Base-by-base conservation (phyloP, 2,888 invertebrate genomes). In the Cryptocephalus moraei region DNA sequence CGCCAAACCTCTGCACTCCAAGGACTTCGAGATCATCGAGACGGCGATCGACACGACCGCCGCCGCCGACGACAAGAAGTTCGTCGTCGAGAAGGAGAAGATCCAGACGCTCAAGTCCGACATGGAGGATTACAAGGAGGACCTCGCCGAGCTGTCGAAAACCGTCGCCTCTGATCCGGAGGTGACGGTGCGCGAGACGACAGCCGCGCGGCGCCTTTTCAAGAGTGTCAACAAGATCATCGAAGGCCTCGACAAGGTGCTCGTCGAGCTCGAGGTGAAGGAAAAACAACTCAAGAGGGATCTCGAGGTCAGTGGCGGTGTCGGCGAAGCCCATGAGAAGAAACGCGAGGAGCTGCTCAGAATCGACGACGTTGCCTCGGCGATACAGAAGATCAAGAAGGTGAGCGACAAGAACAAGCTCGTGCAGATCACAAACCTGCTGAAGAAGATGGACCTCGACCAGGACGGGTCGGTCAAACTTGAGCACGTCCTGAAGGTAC, bases 381-480 rank as follows among this genome's bases (percentile, higher is more conserved):
- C 88, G 53, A 86, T 96, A 60, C 84, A 86, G 65, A 79, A 85
- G 64, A 75, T 89, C 48, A 82, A 86, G 69, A 88, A 84, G 64
- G 84, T 90, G 9, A 85, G 91, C 0, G 87, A 94, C 67, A 86
- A 90, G 53, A 81, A 86, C 0, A 83, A 88, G 55, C 68, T 91
- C 49, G 82, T 84, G 62, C 80, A 88, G 52, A 91, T 95, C 49
- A 80, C 83, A 49, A 85, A 86, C 56, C 88, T 96, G 9, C 72
- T 99, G 40, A 84, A 85, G 8, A 86, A 89, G 68, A 79, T 95
- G 60, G 94, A 95, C 68, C 87, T 86, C 48, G 96, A 99, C 71
- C 82, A 85, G 50, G 97, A 99, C 73, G 97, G 97, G 12, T 80
- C 88, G 52, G 81, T 99, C 62, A 91, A 94, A 67, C 80, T 95